Base-by-base conservation (phyloP, 2,113 vertebrate genomes). In the Cettia cetti region DNA sequence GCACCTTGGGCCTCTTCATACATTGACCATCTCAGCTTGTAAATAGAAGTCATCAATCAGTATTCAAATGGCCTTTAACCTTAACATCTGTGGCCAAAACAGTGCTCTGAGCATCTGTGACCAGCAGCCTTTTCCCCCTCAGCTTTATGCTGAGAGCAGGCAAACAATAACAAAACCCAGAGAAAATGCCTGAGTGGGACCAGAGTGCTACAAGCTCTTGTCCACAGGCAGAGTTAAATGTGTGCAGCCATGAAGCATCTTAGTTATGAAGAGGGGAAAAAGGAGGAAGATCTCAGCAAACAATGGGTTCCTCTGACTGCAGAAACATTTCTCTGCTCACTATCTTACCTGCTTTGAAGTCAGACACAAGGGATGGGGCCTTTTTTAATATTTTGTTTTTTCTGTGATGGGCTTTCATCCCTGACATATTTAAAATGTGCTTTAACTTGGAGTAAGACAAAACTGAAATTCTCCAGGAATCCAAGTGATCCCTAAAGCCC, bases 21-120 rank as follows among this genome's bases (percentile, higher is more conserved):
- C 70, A 69, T 19, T 77, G 97, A 98, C 98, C 97, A 96, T 94
- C 97, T 97, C 87, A 96, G 97, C 97, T 98, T 97, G 97, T 97
- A 98, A 97, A 97, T 86, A 94, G 54, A 97, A 97, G 88, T 97
- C 98, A 98, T 98, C 98, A 97, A 98, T 98, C 98, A 98, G 88
- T 94, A 96, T 94, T 97, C 93, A 97, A 98, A 98, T 95, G 88
- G 98, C 98, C 98, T 99, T 98, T 98, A 98, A 98, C 98, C 98
- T 96, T 90, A 97, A 98, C 99, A 99, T 98, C 98, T 99, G 98
- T 97, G 98, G 93, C 97, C 95, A 98, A 96, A 98, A 95, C 90
- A 79, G 96, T 90, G 59, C 83, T 76, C 75, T 47, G 52, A 92
- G 78, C 86, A 94, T 94, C 87, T 94, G 96, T 80, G 79, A 75